Evolutionary conservation across 1,140 invertebrate species (phyloP), one percentile per base, ranked within the genome.

Genomic region (Trichomalopsis sarcophagae): DNA sequence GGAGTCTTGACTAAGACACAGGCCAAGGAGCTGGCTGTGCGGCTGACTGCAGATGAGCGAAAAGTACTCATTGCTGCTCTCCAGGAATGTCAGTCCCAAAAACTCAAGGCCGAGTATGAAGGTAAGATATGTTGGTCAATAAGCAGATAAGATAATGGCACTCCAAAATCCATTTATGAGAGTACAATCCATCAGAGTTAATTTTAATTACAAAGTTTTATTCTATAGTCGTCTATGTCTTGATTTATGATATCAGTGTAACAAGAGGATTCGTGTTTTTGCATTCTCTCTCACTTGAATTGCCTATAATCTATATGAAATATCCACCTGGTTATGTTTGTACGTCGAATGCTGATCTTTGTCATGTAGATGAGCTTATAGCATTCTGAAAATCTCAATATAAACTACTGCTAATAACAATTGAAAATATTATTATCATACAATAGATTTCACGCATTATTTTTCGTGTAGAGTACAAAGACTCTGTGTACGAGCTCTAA

Each of bases 91-190:
- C 94, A 96, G 90, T 96, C 96, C 0, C 95, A 95, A 86, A 93
- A 95, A 89, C 94, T 95, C 27, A 96, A 96, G 91, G 95, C 95
- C 82, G 95, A 95, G 89, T 97, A 95, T 89, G 95, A 96, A 95
- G 96, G 96, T 96, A 94, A 91, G 81, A 44, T 7, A 11, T 36
- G 10, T 40, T 40, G 33, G 27, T 30, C 23, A 74, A 74, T 74
- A 40, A 17, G 40, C 50, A 50, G 23, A 73, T 81, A 47, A 68
- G 36, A 85, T 47, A 33, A 77, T 36, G 40, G 44, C 47, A 85
- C 23, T 81, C 44, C 69, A 81, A 47, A 75, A 55, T 68, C 78
- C 78, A 84, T 62, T 75, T 44, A 36, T 78, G 71, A 78, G 11
- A 78, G 13, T 44, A 21, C 73, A 50, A 79, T 79, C 68, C 75